Evolutionary conservation across 1,140 invertebrate genomes (phyloP).

Genomic region (Batillaria attramentaria): DNA sequence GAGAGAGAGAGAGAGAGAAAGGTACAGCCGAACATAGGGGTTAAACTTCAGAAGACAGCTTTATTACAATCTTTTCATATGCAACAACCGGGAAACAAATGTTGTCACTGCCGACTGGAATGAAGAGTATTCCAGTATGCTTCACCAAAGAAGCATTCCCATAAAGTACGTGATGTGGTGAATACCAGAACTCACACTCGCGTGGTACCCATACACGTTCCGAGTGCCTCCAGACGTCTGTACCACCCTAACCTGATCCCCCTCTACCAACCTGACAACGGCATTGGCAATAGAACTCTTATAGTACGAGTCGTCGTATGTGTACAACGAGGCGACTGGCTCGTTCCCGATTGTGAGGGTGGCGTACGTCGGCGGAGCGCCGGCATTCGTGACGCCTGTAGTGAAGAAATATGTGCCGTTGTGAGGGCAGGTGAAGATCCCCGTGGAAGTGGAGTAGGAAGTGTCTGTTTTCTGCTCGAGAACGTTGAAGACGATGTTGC

Average conservation of each 20-base stretch:
- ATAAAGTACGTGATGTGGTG: slow-evolving; percentile 7
- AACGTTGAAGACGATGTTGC: neutral
- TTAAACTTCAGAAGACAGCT: too few species aligned
- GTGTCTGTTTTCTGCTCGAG: neutral
- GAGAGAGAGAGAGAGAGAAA: too few species aligned
- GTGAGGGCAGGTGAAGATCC: neutral
- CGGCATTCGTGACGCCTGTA: neutral
- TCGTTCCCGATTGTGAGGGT: neutral
- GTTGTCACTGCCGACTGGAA: too few species aligned
- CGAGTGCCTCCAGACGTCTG: neutral
- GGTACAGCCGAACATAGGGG: too few species aligned
- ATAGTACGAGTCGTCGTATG: slow-evolving; percentile 10
- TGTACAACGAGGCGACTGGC: neutral
- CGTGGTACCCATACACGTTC: neutral
- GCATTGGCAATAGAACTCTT: neutral
- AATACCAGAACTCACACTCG: neutral
- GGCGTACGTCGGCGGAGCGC: too few species aligned
- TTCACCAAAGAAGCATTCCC: slow-evolving; percentile 26
- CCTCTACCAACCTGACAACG: neutral
- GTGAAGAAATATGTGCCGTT: neutral
- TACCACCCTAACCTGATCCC: neutral
- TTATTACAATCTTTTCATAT: too few species aligned
- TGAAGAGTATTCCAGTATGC: too few species aligned
- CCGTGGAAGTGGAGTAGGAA: neutral
- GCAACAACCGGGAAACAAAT: too few species aligned